Conservation (phyloP, 2,113 vertebrate genomes). For the Ceuthmochares aereus region DNA sequence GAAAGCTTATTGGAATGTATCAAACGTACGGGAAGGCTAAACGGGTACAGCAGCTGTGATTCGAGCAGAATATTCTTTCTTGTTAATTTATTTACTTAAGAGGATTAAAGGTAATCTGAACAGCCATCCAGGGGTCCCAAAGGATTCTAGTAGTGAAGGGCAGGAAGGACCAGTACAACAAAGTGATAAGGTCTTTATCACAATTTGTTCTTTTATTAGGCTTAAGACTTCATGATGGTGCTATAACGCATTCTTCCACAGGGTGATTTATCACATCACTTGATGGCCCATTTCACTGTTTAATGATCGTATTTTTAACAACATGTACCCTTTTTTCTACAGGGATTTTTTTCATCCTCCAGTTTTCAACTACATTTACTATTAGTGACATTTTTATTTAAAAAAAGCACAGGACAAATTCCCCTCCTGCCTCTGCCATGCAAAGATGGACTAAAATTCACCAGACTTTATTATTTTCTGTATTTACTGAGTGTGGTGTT, state of each 20-base stretch:
- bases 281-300: neutral
- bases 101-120: neutral
- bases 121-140: neutral
- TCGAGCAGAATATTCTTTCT: neutral
- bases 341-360: neutral
- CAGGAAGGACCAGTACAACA: neutral
- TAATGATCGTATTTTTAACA: constrained; percentile 12
- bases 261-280: neutral
- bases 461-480: neutral
- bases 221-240: accelerated
- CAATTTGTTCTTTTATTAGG: neutral
- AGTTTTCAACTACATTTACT: neutral
- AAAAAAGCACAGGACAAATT: neutral
- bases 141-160: neutral
- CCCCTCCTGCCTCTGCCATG: accelerated
- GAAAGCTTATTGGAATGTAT: neutral
- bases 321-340: neutral
- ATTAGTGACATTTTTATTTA: neutral
- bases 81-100: constrained; percentile 43
- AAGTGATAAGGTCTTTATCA: constrained; percentile 5
- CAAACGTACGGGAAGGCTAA: neutral
- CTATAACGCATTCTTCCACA: neutral
- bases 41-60: neutral
- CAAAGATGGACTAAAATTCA: neutral
- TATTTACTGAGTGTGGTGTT: accelerated